A percentile compares a stretch with the other conserved stretches of the same genome.
phyloP scores from a whole-genome alignment of 2,113 vertebrate genomes.

The Paramisgurnus dabryanus region DNA sequence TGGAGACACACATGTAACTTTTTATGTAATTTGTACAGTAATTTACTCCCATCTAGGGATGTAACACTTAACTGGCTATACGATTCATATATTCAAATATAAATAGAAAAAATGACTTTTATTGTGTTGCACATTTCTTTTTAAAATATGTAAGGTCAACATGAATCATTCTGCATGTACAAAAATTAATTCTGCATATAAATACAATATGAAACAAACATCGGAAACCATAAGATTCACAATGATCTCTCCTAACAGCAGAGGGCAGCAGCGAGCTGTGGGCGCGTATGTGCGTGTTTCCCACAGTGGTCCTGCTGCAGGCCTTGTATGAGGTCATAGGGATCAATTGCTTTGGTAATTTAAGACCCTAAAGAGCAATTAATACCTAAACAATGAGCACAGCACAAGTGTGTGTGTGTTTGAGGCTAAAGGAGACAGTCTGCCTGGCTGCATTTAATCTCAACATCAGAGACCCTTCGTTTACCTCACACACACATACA shows the following conservation, averaged over 20 bases:
- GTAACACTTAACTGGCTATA: too few species aligned
- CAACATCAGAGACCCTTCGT: conserved; percentile 79
- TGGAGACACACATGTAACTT: too few species aligned
- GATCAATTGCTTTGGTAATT: conserved; percentile 97
- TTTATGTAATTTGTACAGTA: too few species aligned
- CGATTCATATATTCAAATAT: too few species aligned
- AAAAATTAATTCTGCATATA: too few species aligned
- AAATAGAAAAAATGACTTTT: too few species aligned
- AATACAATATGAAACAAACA: too few species aligned
- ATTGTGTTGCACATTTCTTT: too few species aligned
- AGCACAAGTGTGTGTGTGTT: conserved; percentile 54
- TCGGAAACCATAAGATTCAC: too few species aligned
- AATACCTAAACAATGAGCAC: conserved; percentile 86
- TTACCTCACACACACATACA: conserved; percentile 66
- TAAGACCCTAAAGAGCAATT: conserved; percentile 91
- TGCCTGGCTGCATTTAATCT: conserved; percentile 96
- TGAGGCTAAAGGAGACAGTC: conserved; percentile 87
- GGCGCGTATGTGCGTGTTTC: conserved; percentile 82
- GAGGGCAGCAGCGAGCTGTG: conserved; percentile 72
- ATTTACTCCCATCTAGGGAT: too few species aligned
- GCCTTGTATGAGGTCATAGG: conserved; percentile 89
- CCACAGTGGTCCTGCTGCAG: conserved; percentile 80
- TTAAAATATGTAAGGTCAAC: too few species aligned
- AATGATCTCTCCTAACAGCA: conserved; percentile 53
- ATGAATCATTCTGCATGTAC: too few species aligned